Evolutionary conservation across 1,140 invertebrate genomes (phyloP).

Genomic region (Trypoxylus dichotomus): DNA sequence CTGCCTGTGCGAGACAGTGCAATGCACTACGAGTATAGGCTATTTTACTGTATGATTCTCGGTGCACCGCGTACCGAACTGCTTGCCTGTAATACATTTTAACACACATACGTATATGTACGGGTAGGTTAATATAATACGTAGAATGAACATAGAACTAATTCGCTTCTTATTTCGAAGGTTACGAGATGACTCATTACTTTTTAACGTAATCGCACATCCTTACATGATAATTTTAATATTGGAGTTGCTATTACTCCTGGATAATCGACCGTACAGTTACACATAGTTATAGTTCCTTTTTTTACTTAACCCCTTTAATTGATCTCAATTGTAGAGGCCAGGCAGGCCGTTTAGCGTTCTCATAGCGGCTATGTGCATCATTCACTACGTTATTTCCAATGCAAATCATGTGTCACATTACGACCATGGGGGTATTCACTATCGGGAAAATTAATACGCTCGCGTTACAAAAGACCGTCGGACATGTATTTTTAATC

Average conservation of each 20-base stretch:
- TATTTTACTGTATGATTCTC: not conserved
- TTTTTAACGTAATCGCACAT: not conserved
- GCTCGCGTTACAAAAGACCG: not conserved
- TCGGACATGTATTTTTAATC: not conserved
- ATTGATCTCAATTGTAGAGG: constrained; percentile 7
- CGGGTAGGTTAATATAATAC: not conserved
- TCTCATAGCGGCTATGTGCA: not conserved
- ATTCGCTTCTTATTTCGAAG: not conserved
- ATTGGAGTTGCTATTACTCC: not conserved
- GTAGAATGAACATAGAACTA: not conserved
- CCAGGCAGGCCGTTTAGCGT: not conserved
- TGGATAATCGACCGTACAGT: not conserved
- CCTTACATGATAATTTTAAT: not conserved
- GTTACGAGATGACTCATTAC: not conserved
- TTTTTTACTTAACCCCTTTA: constrained; percentile 16
- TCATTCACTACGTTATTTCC: not conserved
- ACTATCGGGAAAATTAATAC: not conserved
- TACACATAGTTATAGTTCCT: not conserved
- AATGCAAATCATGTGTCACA: not conserved
- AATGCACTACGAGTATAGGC: not conserved
- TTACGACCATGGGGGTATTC: not conserved
- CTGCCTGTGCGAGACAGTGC: constrained; percentile 16
- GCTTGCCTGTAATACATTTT: not conserved
- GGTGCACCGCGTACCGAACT: not conserved
- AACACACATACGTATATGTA: not conserved